phyloP scores from a whole-genome alignment of 2,888 invertebrate species.

The Chymomyza amoena region DNA sequence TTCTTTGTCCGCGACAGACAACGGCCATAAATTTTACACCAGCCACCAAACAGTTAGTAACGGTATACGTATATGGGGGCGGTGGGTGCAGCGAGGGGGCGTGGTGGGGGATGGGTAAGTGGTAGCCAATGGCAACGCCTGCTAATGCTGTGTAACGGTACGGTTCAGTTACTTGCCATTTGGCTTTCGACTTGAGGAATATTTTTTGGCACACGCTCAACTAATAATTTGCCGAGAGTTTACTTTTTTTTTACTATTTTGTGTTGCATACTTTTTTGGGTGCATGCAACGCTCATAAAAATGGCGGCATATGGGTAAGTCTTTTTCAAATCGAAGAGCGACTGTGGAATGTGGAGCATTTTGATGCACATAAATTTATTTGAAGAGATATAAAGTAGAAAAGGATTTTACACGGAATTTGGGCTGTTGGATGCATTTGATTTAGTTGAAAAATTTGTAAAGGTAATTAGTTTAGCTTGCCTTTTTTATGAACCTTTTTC shows the following conservation, averaged over 20 bases:
- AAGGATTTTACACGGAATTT: too few species aligned
- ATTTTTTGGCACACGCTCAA: slow-evolving; percentile 75
- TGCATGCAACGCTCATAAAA: not conserved
- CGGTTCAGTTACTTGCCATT: slow-evolving; percentile 17
- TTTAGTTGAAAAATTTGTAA: too few species aligned
- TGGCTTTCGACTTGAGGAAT: slow-evolving; percentile 63
- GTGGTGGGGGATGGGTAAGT: not conserved
- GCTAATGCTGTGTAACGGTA: not conserved
- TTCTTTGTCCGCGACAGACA: slow-evolving; percentile 75
- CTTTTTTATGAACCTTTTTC: too few species aligned
- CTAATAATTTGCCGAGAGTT: slow-evolving; percentile 67
- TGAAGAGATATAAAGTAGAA: too few species aligned
- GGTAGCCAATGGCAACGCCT: not conserved
- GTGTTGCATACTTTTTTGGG: slow-evolving; percentile 2
- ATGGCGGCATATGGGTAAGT: slow-evolving; percentile 11
- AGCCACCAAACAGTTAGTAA: not conserved
- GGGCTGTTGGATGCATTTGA: too few species aligned
- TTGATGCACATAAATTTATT: not conserved
- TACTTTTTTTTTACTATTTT: not conserved
- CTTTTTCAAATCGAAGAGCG: too few species aligned
- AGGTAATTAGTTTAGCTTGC: too few species aligned
- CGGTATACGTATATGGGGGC: not conserved
- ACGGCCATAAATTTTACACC: slow-evolving; percentile 68
- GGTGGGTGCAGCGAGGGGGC: not conserved
- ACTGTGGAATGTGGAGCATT: not conserved